Percentiles rank a stretch among this genome's conserved stretches.
Evolutionary conservation across 2,888 invertebrate genomes (phyloP).

Genomic region (Lampropteryx suffumata): DNA sequence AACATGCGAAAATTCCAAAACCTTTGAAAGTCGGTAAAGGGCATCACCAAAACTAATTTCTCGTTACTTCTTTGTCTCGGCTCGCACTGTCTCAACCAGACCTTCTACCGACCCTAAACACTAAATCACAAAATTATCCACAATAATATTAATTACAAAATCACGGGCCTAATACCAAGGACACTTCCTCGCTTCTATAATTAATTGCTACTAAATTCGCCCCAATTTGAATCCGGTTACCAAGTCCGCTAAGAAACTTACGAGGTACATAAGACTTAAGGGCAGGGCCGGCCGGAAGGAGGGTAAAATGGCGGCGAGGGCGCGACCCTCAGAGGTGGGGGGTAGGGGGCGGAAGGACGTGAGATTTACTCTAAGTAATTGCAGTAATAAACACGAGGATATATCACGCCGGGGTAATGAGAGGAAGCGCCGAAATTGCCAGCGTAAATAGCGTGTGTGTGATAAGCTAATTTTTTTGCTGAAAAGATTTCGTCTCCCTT

Average conservation of each 20-base stretch:
- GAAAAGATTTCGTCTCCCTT: conserved; percentile 36
- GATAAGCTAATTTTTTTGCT: conserved; percentile 77
- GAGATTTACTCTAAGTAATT: conserved; percentile 84
- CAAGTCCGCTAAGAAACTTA: conserved; percentile 82
- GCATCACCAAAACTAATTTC: not conserved
- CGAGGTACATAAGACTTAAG: conserved; percentile 83
- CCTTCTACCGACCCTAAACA: conserved; percentile 47
- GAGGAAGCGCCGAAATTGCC: conserved; percentile 81
- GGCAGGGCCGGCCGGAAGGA: conserved; percentile 81
- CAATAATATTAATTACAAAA: conserved; percentile 72
- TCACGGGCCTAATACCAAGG: conserved; percentile 67
- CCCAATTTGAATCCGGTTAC: conserved; percentile 82
- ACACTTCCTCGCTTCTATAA: conserved; percentile 77
- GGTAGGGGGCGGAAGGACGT: conserved; percentile 78
- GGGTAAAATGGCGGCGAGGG: conserved; percentile 78
- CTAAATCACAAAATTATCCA: conserved; percentile 63
- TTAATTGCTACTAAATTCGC: conserved; percentile 83
- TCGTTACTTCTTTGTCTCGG: conserved; percentile 1
- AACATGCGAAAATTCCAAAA: no score
- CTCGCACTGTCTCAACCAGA: conserved; percentile 21
- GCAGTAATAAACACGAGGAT: conserved; percentile 84
- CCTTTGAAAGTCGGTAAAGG: not conserved
- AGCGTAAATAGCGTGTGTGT: conserved; percentile 82
- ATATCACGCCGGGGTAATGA: conserved; percentile 82
- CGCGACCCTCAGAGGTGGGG: conserved; percentile 69